These are phyloP conservation scores for Drosophila setosimentum DNA, from an alignment of 2,888 invertebrate genomes.

Conservation along the genomic window DNA sequence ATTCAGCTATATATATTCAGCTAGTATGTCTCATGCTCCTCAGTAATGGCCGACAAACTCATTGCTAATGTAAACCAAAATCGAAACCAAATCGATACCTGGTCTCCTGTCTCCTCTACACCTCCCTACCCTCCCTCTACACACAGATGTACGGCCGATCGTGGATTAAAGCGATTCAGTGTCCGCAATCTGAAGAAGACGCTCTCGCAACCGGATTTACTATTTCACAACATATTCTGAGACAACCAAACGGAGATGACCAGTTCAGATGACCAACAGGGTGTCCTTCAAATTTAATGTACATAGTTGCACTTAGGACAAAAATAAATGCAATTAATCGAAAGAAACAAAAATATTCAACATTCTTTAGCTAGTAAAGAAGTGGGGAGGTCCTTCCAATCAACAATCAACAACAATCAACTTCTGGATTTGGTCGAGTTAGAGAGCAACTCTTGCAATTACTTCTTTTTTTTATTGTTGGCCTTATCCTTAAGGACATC, in stretches of 20 bases:
- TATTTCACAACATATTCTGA: slow-evolving; percentile 81
- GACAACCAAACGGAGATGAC: neutral
- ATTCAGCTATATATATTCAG: slow-evolving; percentile 4
- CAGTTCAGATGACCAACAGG: slow-evolving; percentile 5
- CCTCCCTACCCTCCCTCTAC: slow-evolving; percentile 11
- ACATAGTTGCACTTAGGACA: slow-evolving; percentile 25
- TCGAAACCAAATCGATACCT: slow-evolving; percentile 21
- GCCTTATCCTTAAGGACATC: too few relatives aligned
- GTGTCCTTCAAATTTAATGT: slow-evolving; percentile 30
- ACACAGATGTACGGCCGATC: slow-evolving; percentile 77
- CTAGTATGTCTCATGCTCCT: slow-evolving; percentile 8
- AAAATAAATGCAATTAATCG: neutral
- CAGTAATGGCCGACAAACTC: slow-evolving; percentile 19
- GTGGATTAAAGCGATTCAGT: slow-evolving; percentile 73
- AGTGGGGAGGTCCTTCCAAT: neutral
- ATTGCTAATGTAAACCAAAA: slow-evolving; percentile 5
- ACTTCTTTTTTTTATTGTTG: too few relatives aligned
- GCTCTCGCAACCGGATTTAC: slow-evolving; percentile 81
- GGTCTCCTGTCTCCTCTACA: slow-evolving; percentile 14
- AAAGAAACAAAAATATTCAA: neutral
- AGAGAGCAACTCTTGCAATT: neutral
- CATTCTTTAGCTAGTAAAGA: neutral
- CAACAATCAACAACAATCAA: too few relatives aligned
- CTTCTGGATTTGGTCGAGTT: neutral
- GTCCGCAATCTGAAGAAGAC: slow-evolving; percentile 80